phyloP scores from a whole-genome alignment of 2,113 vertebrate species.

The Ptilonorhynchus violaceus region DNA sequence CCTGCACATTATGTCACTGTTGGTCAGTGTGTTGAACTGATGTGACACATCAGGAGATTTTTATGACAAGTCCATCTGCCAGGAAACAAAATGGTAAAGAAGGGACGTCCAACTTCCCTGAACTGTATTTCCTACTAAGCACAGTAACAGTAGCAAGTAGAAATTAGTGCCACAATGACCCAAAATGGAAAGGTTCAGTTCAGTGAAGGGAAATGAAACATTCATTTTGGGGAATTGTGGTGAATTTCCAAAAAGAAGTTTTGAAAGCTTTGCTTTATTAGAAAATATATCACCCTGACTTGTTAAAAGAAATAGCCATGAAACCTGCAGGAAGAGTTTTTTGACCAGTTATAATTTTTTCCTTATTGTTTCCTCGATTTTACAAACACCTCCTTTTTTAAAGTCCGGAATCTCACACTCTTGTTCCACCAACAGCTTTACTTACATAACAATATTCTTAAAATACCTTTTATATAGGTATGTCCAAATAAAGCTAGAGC shows the following conservation, averaged over 20 bases:
- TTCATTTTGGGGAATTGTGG: not conserved
- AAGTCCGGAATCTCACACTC: not conserved
- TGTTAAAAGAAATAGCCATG: not conserved
- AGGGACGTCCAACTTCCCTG: not conserved
- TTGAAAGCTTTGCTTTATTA: not conserved
- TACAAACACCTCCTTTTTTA: not conserved
- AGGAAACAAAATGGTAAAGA: not conserved
- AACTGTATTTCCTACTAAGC: not conserved
- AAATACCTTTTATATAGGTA: not conserved
- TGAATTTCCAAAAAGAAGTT: not conserved
- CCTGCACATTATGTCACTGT: fast-evolving
- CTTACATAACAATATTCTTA: not conserved
- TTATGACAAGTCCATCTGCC: not conserved
- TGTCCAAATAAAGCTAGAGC: not conserved
- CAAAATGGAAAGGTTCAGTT: not conserved
- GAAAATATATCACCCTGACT: not conserved
- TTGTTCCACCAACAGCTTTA: not conserved
- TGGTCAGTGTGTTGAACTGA: not conserved
- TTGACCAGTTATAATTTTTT: not conserved
- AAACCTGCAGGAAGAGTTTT: not conserved
- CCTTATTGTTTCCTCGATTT: not conserved
- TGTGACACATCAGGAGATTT: not conserved
- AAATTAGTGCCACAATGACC: not conserved
- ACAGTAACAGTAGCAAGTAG: not conserved
- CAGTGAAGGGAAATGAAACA: not conserved